Percentiles rank a stretch among this genome's conserved stretches.
These are phyloP conservation scores for Typhlichthys eigenmanni DNA, from an alignment of 2,797 vertebrate genomes.

Conservation along the genomic window DNA sequence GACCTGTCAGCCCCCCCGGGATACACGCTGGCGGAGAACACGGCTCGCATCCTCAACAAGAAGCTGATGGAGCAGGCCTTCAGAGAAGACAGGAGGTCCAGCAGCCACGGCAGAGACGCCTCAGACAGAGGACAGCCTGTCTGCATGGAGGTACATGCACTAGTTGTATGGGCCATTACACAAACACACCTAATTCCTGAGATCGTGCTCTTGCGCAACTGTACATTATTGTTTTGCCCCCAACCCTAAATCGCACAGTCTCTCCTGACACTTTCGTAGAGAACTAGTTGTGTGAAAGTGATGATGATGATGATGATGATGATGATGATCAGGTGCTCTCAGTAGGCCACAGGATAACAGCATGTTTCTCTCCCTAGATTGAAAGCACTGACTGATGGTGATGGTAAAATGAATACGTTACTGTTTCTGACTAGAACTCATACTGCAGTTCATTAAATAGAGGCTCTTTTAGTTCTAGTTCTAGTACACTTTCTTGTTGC, in stretches of 20 bases:
- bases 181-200: too few species aligned
- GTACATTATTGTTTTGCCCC: too few species aligned
- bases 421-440: slow-evolving; percentile 24
- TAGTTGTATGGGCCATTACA: too few species aligned
- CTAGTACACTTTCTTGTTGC: slow-evolving; percentile 14
- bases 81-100: slow-evolving; percentile 85
- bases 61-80: slow-evolving; percentile 92
- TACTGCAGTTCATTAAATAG: not conserved
- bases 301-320: too few species aligned
- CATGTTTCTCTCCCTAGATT: slow-evolving; percentile 67
- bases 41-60: slow-evolving; percentile 92
- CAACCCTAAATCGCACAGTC: too few species aligned
- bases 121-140: slow-evolving; percentile 82
- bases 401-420: slow-evolving; percentile 68
- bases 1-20: slow-evolving; percentile 93
- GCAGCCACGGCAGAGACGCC: slow-evolving; percentile 74
- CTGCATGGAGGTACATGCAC: slow-evolving; percentile 92
- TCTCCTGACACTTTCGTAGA: too few species aligned
- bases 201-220: too few species aligned
- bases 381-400: slow-evolving; percentile 68
- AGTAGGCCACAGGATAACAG: slow-evolving; percentile 26
- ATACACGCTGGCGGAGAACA: slow-evolving; percentile 89
- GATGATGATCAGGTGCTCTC: not conserved
- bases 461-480: not conserved
- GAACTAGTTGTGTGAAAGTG: too few species aligned